Base-by-base conservation (phyloP, 2,888 invertebrate species). In the Hipparchia sbordonii region DNA sequence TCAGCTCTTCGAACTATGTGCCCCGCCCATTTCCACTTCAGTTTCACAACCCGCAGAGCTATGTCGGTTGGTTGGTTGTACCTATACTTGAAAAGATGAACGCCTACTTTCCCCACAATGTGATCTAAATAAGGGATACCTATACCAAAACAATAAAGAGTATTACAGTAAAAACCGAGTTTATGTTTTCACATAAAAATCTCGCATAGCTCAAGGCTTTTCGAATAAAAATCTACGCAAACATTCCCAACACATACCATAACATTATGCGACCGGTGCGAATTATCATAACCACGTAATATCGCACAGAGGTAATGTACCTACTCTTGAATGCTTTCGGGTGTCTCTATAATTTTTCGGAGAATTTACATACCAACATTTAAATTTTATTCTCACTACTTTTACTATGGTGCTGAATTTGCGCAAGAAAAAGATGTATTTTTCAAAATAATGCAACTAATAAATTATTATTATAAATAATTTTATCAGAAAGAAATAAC, bases 251-350 rank as follows among this genome's bases (percentile, higher is more conserved):
- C 80, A 81, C 82, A 82, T 86, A 82, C 86, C 88, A 90, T 92
- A 85, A 82, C 91, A 92, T 92, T 92, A 92, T 92, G 91, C 92
- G 87, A 81, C 87, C 82, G 79, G 82, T 84, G 85, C 82, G 78
- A 84, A 92, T 92, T 93, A 92, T 89, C 92, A 93, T 92, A 91
- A 90, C 87, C 82, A 85, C 85, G 85, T 87, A 85, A 85, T 85
- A 85, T 81, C 67, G 23, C 67, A 66, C 67, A 54, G 62, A 76
- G 73, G 73, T 73, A 82, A 78, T 78, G 70, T 78, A 23, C 23
- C 39, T 39, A 75, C 74, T 80, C 82, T 80, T 6, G 81, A 83
- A 80, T 67, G 56, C 56, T 46, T 45, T 56, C 9, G 7, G 7
- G 56, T 23, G 68, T 71, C 70, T 70, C 74, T 77, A 77, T 77